A percentile compares a stretch with the other conserved stretches of the same genome.
Evolutionary conservation across 2,888 invertebrate species (phyloP).

Genomic region (Synergus japonicus): DNA sequence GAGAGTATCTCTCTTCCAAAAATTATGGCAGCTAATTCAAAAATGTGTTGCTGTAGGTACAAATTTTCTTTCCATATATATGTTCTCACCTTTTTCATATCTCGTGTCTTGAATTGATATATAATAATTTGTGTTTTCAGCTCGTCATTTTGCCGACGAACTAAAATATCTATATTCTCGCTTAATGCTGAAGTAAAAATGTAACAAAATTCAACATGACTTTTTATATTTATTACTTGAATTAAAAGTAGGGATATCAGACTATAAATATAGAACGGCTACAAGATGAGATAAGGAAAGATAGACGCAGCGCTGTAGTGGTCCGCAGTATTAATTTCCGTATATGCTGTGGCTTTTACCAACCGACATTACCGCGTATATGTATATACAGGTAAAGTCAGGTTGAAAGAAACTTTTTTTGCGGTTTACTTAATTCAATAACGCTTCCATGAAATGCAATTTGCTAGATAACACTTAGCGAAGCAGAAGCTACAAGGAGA

Average conservation of each 20-base stretch:
- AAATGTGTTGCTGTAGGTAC: too few species aligned
- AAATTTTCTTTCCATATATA: too few species aligned
- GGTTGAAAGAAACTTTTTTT: constrained; percentile 51
- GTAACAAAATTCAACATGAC: not conserved
- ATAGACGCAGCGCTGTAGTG: not conserved
- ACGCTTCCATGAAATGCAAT: constrained; percentile 68
- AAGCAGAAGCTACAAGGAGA: constrained; percentile 51
- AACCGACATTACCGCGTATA: not conserved
- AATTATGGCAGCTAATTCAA: too few species aligned
- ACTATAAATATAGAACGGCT: not conserved
- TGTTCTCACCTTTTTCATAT: too few species aligned
- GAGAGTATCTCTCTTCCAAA: too few species aligned
- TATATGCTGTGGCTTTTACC: constrained; percentile 1
- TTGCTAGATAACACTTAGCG: constrained; percentile 71
- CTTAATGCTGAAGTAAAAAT: not conserved
- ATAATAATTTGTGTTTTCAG: too few species aligned
- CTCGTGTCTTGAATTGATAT: too few species aligned
- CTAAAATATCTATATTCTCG: too few species aligned
- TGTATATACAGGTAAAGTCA: not conserved
- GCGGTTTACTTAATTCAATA: constrained; percentile 72
- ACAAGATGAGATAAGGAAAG: not conserved
- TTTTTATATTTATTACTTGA: not conserved
- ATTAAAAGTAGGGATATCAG: not conserved
- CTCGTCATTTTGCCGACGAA: too few species aligned
- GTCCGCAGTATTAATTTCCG: not conserved